Evolutionary conservation across 2,113 vertebrate genomes (phyloP).

Genomic region (Elephantulus edwardii): DNA sequence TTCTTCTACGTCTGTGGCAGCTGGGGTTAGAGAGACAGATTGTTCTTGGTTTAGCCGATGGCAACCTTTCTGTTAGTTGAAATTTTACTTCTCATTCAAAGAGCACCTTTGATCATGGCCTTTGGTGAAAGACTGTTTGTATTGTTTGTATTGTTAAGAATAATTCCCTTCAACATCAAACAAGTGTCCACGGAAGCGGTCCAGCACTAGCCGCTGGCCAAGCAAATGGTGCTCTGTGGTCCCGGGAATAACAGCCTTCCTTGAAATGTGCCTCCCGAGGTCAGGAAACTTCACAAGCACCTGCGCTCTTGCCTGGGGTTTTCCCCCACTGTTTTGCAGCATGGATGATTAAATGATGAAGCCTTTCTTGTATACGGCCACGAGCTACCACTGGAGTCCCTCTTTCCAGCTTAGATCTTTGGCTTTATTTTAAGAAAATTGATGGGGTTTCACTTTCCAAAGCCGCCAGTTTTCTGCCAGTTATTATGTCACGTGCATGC

Average conservation of each 20-base stretch:
- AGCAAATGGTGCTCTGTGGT: neutral
- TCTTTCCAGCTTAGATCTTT: constrained; percentile 17
- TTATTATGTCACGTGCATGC: neutral
- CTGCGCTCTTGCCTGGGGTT: neutral
- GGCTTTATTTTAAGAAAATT: constrained; percentile 26
- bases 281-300: constrained; percentile 19
- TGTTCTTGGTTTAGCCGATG: neutral
- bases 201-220: neutral
- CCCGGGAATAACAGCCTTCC: constrained; percentile 6
- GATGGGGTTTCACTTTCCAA: neutral
- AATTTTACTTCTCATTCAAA: constrained; percentile 32
- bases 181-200: neutral
- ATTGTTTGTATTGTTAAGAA: constrained; percentile 52
- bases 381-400: neutral
- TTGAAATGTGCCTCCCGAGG: neutral
- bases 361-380: neutral
- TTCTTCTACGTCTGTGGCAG: neutral
- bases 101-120: constrained; percentile 19
- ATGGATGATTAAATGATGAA: constrained; percentile 2
- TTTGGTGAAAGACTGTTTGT: constrained; percentile 63
- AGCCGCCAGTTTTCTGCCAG: neutral
- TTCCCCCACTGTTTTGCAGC: neutral
- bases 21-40: neutral
- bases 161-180: constrained; percentile 45
- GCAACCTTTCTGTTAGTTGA: neutral